A percentile compares a stretch with the other conserved stretches of the same genome.
Conservation (phyloP, 1,140 invertebrate genomes). For the Cherax quadricarinatus region DNA sequence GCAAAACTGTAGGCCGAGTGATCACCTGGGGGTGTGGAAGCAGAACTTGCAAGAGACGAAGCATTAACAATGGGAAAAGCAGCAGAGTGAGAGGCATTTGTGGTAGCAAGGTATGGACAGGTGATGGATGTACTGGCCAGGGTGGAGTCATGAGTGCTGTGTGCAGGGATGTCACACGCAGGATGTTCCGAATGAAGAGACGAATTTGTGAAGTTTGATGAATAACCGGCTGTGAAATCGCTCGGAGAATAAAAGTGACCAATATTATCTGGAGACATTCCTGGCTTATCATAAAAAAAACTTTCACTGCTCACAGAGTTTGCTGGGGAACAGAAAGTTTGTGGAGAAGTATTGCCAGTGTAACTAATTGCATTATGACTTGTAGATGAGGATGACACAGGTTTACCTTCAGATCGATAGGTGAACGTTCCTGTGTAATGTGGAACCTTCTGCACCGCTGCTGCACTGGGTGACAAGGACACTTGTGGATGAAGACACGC, state of each 20-base stretch:
- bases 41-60: neutral
- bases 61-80: neutral
- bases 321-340: neutral
- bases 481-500: neutral
- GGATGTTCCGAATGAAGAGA: neutral
- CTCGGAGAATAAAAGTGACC: neutral
- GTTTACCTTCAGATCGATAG: neutral
- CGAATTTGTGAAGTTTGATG: neutral
- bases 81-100: neutral
- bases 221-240: neutral
- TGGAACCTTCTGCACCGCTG: neutral
- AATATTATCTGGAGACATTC: neutral
- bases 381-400: neutral
- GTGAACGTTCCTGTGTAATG: neutral
- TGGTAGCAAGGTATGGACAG: neutral
- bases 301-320: neutral
- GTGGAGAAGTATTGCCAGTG: neutral
- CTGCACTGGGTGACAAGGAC: neutral
- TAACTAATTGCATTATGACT: neutral
- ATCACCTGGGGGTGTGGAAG: neutral
- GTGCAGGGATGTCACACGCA: neutral
- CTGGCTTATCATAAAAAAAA: too few relatives aligned
- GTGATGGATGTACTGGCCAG: too few relatives aligned
- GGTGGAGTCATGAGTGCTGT: too few relatives aligned
- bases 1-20: neutral